Evolutionary conservation across 2,113 vertebrate species (phyloP), one percentile per base, ranked within the genome.

Genomic region (Hippocampus mohnikei): DNA sequence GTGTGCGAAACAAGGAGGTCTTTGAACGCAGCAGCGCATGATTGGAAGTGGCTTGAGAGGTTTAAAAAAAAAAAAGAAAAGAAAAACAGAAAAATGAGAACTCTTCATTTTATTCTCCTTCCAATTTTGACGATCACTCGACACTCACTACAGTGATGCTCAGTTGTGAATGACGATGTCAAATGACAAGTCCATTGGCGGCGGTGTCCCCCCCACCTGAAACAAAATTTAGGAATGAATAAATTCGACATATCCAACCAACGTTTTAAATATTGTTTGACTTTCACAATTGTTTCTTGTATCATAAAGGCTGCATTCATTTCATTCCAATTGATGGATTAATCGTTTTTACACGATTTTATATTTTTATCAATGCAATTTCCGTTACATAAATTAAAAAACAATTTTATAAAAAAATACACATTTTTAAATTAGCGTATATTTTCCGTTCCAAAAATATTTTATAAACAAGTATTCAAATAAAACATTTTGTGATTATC

Each of bases 191-290:
- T 78, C 70, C 53, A 48, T 74, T 21, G 10, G 66, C 75, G 59
- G 66, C 75, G 59, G 11, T 70, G 55, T 74, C 67, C 74, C 67
- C 74, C 65, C 65, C 72, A 77, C 70, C 87, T 89, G 81, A 59
- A 83, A 79, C 18, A 52, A 63, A 27, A 58, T 13, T 25, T 50
- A 50, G 20, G 3, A 10, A 3, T 20, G 0, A 53, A 23, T 55
- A 3, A 11, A 55, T 23, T 23, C 52, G 1, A 55, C 21, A 53
- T n/a, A 10, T n/a, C 6, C 50, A 21, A 52, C 1, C 18, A 9
- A 58, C 3, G 27, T 21, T 53, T n/a, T 6, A 37, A 37, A 37
- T 1, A 37, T n/a, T 55, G n/a, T 55, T 33, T 33, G 29, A 33
- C 29, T 33, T 33, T 33, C 16, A 52, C 42, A 2, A 44, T 44